These are phyloP conservation scores for Micronycteris hirsuta DNA, from an alignment of 2,113 vertebrate genomes.

Conservation along the genomic window DNA sequence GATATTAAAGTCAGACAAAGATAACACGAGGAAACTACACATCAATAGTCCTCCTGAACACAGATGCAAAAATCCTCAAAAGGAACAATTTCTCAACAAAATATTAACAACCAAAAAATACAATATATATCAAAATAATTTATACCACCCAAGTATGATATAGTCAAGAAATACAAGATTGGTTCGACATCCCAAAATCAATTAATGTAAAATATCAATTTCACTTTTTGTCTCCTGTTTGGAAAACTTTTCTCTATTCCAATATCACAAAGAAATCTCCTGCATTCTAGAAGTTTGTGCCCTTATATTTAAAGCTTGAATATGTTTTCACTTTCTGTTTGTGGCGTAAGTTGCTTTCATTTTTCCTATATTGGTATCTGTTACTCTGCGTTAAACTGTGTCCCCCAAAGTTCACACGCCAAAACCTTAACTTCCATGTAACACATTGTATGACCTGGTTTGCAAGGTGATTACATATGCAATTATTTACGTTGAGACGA, in stretches of 20 bases:
- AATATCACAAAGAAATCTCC: background rate
- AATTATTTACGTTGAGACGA: background rate
- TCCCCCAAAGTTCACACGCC: background rate
- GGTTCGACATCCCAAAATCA: background rate
- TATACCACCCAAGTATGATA: background rate
- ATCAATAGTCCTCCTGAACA: background rate
- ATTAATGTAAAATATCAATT: background rate
- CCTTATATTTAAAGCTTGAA: background rate
- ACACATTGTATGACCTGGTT: background rate
- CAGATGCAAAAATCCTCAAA: background rate
- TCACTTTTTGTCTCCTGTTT: background rate
- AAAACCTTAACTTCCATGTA: background rate
- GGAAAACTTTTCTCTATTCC: background rate
- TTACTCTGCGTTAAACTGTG: background rate
- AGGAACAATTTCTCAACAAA: background rate
- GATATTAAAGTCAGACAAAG: background rate
- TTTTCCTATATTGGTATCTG: background rate
- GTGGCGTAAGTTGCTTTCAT: background rate
- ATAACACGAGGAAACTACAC: background rate
- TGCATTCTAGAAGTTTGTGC: background rate
- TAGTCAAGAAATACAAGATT: background rate
- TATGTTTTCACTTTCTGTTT: background rate
- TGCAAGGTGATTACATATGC: background rate
- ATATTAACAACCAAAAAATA: background rate
- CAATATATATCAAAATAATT: background rate